These are phyloP conservation scores for Macrocentrus cingulum DNA, from an alignment of 1,140 invertebrate species.

Conservation along the genomic window DNA sequence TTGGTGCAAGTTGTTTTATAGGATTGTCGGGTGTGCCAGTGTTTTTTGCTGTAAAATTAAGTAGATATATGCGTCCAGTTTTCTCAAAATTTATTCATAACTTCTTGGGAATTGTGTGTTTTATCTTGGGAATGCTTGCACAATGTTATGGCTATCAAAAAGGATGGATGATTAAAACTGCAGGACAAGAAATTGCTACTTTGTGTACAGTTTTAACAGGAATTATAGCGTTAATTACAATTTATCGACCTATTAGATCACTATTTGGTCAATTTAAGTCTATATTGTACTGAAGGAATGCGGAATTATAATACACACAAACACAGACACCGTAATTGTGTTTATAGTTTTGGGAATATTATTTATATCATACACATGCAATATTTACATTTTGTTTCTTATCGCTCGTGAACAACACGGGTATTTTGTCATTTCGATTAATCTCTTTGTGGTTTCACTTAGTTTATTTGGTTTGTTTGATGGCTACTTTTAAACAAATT, in stretches of 20 bases:
- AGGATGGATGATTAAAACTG: slow-evolving; percentile 23
- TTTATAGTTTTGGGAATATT: no score
- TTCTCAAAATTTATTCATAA: slow-evolving; percentile 43
- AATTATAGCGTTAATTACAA: slow-evolving; percentile 34
- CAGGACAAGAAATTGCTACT: slow-evolving; percentile 11
- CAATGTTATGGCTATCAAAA: slow-evolving; percentile 39
- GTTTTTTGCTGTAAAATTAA: slow-evolving; percentile 36
- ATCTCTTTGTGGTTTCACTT: not conserved
- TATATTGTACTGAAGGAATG: slow-evolving; percentile 14
- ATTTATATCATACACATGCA: no score
- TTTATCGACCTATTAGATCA: slow-evolving; percentile 33
- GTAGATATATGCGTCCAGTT: slow-evolving; percentile 37
- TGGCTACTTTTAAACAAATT: slow-evolving; percentile 10
- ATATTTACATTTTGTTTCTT: no score
- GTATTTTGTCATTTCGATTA: no score
- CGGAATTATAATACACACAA: no score
- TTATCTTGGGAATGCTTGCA: slow-evolving; percentile 40
- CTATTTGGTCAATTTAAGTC: slow-evolving; percentile 28
- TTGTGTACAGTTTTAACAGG: slow-evolving; percentile 30
- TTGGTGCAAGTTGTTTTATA: slow-evolving; percentile 32
- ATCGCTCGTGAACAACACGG: no score
- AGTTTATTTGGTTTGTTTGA: not conserved
- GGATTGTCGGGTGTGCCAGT: slow-evolving; percentile 36
- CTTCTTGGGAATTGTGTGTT: slow-evolving; percentile 43
- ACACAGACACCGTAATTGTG: no score